A percentile compares a stretch with the other conserved stretches of the same genome.
These are phyloP conservation scores for Rhegmatorhina hoffmannsi DNA, from an alignment of 2,113 vertebrate genomes.

Conservation along the genomic window DNA sequence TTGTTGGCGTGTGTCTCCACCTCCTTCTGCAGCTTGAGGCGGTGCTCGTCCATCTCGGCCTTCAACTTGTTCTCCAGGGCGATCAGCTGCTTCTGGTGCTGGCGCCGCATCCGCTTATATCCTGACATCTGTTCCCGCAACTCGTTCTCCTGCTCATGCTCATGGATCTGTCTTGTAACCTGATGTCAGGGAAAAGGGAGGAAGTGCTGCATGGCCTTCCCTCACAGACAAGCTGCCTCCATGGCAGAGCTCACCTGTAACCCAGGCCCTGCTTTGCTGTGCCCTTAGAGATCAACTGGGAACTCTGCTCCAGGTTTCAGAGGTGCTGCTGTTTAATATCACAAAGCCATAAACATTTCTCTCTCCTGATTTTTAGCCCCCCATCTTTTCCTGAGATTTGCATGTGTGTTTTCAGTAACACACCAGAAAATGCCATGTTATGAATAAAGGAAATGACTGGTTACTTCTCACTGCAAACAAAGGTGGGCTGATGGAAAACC, in stretches of 20 bases:
- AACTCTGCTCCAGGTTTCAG: not conserved
- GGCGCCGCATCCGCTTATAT: constrained; percentile 99
- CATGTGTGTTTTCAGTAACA: not conserved
- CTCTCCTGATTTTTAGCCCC: not conserved
- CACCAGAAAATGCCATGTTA: not conserved
- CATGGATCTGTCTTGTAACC: constrained; percentile 99
- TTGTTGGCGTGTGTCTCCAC: constrained; percentile 99
- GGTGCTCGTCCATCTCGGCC: constrained; percentile 99
- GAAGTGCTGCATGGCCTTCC: not conserved
- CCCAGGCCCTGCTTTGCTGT: not conserved
- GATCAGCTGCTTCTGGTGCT: constrained; percentile 99
- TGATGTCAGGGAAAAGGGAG: constrained; percentile 40
- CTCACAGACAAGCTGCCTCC: too few relatives aligned
- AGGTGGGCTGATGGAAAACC: not conserved
- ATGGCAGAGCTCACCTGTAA: not conserved
- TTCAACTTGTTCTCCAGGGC: constrained; percentile 99
- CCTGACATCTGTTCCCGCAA: constrained; percentile 99
- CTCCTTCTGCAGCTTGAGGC: constrained; percentile 99
- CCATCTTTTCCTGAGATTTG: not conserved
- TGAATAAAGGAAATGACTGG: not conserved
- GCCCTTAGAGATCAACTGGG: not conserved
- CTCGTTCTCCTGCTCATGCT: constrained; percentile 99
- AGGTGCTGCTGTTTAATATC: not conserved
- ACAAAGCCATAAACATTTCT: not conserved
- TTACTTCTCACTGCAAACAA: not conserved